A percentile compares a stretch with the other conserved stretches of the same genome.
Evolutionary conservation across 1,140 invertebrate genomes (phyloP).

Genomic region (Catajapyx aquilonaris): DNA sequence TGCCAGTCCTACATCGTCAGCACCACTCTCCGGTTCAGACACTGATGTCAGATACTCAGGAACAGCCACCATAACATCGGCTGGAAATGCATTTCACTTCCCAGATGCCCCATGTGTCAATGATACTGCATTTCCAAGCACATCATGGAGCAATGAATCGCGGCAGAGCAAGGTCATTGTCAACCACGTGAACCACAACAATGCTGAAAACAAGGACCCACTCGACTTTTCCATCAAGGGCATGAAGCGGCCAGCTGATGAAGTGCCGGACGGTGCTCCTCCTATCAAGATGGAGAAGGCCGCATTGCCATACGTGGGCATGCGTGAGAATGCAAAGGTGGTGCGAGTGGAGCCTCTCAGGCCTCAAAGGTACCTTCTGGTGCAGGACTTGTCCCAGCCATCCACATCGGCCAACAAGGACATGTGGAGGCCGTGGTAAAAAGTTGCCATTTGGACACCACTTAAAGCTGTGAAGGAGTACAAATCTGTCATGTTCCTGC

Average conservation of each 20-base stretch:
- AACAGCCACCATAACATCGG: neutral
- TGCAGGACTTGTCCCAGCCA: neutral
- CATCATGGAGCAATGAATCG: too few relatives aligned
- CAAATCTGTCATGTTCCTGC: too few relatives aligned
- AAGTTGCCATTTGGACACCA: too few relatives aligned
- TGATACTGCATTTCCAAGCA: neutral
- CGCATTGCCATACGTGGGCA: neutral
- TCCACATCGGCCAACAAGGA: slow-evolving; percentile 6
- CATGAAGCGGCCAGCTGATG: neutral
- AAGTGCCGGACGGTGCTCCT: slow-evolving; percentile 9
- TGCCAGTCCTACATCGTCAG: neutral
- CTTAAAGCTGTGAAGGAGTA: too few relatives aligned
- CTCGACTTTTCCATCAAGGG: neutral
- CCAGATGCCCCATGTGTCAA: neutral
- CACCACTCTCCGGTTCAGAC: neutral
- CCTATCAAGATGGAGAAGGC: slow-evolving; percentile 3
- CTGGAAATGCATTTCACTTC: neutral
- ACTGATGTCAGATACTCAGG: neutral
- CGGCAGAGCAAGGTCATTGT: too few relatives aligned
- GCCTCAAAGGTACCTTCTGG: neutral
- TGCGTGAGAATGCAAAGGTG: slow-evolving; percentile 3
- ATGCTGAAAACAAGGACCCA: slow-evolving; percentile 1
- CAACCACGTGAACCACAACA: slow-evolving; percentile 12
- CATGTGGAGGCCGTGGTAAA: too few relatives aligned
- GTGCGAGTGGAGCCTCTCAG: slow-evolving; percentile 11